These are phyloP conservation scores for Rotaria sp. DNA, from an alignment of 2,888 invertebrate genomes.

Conservation along the genomic window DNA sequence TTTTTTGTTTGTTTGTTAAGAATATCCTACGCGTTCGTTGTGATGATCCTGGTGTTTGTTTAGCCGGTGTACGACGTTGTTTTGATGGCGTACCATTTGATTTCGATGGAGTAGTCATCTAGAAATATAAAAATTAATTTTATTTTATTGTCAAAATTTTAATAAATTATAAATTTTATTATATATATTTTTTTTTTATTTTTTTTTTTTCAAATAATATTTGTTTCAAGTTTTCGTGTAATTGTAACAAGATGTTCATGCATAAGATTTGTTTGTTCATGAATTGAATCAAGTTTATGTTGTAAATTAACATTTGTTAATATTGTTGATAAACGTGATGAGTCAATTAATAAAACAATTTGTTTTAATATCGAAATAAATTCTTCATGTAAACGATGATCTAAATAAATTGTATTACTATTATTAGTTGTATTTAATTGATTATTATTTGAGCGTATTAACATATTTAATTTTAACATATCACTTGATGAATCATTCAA, in stretches of 20 bases:
- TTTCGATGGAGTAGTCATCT: conserved; percentile 26
- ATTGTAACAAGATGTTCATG: conserved; percentile 12
- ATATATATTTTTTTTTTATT: background rate
- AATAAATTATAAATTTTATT: too few species aligned
- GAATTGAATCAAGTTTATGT: background rate
- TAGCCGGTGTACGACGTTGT: conserved; percentile 9
- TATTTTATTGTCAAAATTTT: too few species aligned
- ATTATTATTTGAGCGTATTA: background rate
- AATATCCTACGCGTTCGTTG: background rate
- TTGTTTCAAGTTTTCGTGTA: conserved; percentile 2
- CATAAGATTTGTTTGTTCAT: background rate
- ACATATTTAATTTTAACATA: conserved; percentile 8
- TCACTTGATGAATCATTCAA: conserved; percentile 6
- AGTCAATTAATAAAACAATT: background rate
- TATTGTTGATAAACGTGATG: background rate
- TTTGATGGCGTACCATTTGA: background rate
- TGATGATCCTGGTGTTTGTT: background rate
- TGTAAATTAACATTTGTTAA: background rate
- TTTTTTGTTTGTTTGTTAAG: too few species aligned
- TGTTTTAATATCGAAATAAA: background rate
- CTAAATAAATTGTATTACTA: background rate
- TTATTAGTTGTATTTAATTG: background rate
- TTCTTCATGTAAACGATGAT: conserved; percentile 15
- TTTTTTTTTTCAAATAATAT: background rate
- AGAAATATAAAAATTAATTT: background rate